These are phyloP conservation scores for Elgaria multicarinata DNA, from an alignment of 2,113 vertebrate genomes.

Conservation along the genomic window DNA sequence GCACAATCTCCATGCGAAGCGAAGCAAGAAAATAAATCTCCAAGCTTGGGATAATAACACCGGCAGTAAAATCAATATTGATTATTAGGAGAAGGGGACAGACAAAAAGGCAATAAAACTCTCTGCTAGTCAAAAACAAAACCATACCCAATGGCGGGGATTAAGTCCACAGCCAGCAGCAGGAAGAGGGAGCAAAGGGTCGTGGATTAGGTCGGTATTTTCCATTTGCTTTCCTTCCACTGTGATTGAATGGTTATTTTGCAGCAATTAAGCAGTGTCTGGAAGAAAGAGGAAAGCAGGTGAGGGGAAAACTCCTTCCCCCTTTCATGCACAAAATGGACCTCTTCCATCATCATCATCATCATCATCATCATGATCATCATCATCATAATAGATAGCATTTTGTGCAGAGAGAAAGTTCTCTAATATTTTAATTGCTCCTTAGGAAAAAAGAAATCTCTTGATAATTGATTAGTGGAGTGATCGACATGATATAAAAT, in stretches of 20 bases:
- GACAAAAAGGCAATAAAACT: constrained; percentile 50
- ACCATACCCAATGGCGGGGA: constrained; percentile 40
- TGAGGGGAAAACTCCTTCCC: neutral
- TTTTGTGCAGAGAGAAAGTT: neutral
- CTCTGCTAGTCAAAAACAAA: constrained; percentile 34
- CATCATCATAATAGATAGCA: neutral
- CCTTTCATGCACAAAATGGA: neutral
- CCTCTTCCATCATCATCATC: too few species aligned
- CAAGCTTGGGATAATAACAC: constrained; percentile 57
- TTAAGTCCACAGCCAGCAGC: constrained; percentile 20
- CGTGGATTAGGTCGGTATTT: neutral
- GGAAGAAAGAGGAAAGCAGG: neutral
- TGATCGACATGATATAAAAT: neutral
- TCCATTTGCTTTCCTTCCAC: neutral
- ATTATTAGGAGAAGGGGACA: constrained; percentile 69
- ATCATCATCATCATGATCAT: too few species aligned
- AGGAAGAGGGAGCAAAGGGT: fast-evolving
- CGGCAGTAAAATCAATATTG: constrained; percentile 77
- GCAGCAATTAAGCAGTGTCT: neutral
- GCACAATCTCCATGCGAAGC: constrained; percentile 17
- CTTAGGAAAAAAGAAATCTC: neutral
- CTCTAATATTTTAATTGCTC: neutral
- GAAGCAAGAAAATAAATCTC: constrained; percentile 68
- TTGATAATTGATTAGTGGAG: neutral
- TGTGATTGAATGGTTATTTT: neutral